A percentile compares a stretch with the other conserved stretches of the same genome.
phyloP scores from a whole-genome alignment of 2,797 vertebrate genomes.

The Balearica regulorum region DNA sequence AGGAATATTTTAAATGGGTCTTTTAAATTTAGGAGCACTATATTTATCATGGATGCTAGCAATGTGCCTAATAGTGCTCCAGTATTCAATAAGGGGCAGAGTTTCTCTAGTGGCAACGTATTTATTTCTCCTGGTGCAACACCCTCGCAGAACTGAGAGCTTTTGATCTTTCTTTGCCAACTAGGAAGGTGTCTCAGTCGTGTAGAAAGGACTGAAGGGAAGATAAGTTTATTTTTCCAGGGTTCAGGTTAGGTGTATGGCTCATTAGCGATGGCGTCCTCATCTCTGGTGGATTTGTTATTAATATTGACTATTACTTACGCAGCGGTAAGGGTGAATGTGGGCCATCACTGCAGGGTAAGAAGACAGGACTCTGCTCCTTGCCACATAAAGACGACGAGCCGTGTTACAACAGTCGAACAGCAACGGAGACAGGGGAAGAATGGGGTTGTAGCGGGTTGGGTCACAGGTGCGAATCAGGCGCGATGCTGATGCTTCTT shows the following conservation, averaged over 20 bases:
- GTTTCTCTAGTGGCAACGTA: not conserved
- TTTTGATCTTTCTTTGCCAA: constrained; percentile 4
- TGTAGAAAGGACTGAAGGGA: not conserved
- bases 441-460: not conserved
- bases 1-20: constrained; percentile 44
- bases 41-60: not conserved
- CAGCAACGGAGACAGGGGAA: not conserved
- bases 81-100: not conserved
- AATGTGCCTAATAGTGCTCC: not conserved
- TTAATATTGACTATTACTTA: not conserved
- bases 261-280: not conserved
- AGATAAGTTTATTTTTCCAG: not conserved
- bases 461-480: not conserved
- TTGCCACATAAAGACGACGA: rapidly evolving
- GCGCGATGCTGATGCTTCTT: not conserved
- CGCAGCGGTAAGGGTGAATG: not conserved
- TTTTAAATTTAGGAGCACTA: constrained; percentile 40
- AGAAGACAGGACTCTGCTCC: not conserved
- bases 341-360: not conserved
- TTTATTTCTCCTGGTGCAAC: not conserved
- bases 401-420: not conserved
- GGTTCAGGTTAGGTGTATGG: not conserved
- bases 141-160: not conserved
- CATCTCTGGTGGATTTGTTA: not conserved
- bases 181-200: not conserved